phyloP scores from a whole-genome alignment of 2,797 vertebrate species.

The Falco biarmicus region DNA sequence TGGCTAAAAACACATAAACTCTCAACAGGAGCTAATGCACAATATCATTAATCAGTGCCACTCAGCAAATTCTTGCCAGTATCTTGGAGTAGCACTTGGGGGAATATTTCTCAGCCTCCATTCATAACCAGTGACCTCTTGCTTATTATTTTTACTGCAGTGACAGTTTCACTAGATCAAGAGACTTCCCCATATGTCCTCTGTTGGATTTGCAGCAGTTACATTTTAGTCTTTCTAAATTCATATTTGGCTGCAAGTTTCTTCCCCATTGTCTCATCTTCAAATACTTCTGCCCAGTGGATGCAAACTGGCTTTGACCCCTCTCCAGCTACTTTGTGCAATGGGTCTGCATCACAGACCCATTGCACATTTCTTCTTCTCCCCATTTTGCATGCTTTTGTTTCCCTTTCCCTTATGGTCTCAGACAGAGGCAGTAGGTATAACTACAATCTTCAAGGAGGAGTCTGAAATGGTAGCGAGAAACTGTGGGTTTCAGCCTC shows the following conservation, averaged over 20 bases:
- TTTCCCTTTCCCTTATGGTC: neutral
- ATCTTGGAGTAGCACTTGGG: neutral
- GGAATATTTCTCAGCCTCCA: neutral
- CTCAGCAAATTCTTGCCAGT: neutral
- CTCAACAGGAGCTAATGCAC: neutral
- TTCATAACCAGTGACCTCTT: constrained; percentile 10
- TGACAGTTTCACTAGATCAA: neutral
- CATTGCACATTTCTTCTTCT: neutral
- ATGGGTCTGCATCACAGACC: neutral
- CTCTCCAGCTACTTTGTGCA: neutral
- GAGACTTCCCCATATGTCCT: neutral
- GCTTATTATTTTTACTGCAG: neutral
- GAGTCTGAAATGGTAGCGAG: neutral
- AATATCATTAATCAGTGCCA: neutral
- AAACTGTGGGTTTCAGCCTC: neutral
- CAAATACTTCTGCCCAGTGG: neutral
- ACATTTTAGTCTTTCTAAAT: neutral
- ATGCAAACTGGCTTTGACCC: neutral
- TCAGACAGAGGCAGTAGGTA: neutral
- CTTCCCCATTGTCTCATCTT: neutral
- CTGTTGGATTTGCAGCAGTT: neutral
- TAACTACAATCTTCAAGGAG: neutral
- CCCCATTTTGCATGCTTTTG: neutral
- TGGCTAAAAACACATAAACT: neutral
- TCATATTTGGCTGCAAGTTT: neutral